phyloP scores from a whole-genome alignment of 2,888 invertebrate genomes.

The Acleris holmiana region DNA sequence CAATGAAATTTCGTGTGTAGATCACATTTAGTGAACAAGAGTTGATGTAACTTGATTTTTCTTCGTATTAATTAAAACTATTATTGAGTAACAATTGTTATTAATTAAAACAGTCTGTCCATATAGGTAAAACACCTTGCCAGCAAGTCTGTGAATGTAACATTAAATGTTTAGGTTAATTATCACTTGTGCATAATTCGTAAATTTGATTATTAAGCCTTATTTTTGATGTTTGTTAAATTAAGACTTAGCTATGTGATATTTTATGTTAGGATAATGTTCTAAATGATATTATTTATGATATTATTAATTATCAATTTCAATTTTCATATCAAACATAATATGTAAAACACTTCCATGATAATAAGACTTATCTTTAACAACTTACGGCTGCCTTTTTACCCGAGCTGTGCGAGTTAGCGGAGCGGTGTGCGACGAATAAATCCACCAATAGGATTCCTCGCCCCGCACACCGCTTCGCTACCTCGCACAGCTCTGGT shows the following conservation, averaged over 20 bases:
- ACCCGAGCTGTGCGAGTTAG: no score
- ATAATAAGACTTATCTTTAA: no score
- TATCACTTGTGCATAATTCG: conserved; percentile 24
- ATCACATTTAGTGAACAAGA: background rate
- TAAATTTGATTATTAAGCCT: conserved; percentile 36
- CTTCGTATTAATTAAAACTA: no score
- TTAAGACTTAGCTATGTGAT: conserved; percentile 32
- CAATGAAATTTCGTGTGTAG: background rate
- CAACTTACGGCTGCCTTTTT: no score
- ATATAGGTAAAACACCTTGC: conserved; percentile 31
- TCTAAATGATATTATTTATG: conserved; percentile 34
- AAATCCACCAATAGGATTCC: no score
- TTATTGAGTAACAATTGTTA: background rate
- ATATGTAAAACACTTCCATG: no score
- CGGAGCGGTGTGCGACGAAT: no score
- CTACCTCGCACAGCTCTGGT: no score
- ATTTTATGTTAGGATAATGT: conserved; percentile 30
- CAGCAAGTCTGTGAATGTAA: conserved; percentile 31
- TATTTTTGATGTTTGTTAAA: conserved; percentile 33
- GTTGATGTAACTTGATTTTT: no score
- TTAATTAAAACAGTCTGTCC: conserved; percentile 5
- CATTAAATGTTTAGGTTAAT: conserved; percentile 13
- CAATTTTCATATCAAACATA: no score
- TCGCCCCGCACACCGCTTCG: no score
- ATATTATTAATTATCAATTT: conserved; percentile 21